Base-by-base conservation (phyloP, 1,140 invertebrate species). In the Heliconius melpomene region DNA sequence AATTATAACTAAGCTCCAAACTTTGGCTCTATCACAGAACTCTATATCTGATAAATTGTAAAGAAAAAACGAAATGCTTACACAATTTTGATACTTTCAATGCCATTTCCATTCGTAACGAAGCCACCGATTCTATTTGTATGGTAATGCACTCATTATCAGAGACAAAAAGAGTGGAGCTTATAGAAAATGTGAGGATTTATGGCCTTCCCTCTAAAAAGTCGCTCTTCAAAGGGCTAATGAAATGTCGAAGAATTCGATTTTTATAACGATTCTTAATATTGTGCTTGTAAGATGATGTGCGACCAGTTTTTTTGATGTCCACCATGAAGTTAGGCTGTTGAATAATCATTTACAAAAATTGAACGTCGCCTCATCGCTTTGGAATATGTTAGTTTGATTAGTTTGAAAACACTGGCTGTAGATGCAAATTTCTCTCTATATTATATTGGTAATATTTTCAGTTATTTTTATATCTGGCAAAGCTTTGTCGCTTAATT, bases 111-210 rank as follows among this genome's bases (percentile, higher is more conserved):
- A 75, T 78, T 72, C 23, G 29, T 71, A n/a, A 74, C 72, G 52
- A 50, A 46, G 76, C 66, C 77, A 57, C 52, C 87, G 85, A 86
- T 89, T 89, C 90, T 91, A 92, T 93, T 91, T 91, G 91, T 93
- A 93, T 93, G 92, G 86, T 92, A 93, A 93, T 93, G 82, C 81
- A 84, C 92, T 93, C 92, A 92, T 93, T 93, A 92, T 89, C 82
- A 85, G 75, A 91, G 88, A 91, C 90, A 91, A 93, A 91, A 93
- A 91, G 88, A 85, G 89, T 88, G 82, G 82, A 87, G 82, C 83
- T 86, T 87, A 84, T 81, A 85, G 80, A 84, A 85, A 86, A 85
- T 85, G 84, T 84, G 82, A 80, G 80, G 88, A 93, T 93, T 93
- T 92, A 93, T 91, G 84, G 82, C 74, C 73, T 57, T 82, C 82